A percentile compares a stretch with the other conserved stretches of the same genome.
Evolutionary conservation across 2,113 vertebrate species (phyloP).

Genomic region (Thryonomys swinderianus): DNA sequence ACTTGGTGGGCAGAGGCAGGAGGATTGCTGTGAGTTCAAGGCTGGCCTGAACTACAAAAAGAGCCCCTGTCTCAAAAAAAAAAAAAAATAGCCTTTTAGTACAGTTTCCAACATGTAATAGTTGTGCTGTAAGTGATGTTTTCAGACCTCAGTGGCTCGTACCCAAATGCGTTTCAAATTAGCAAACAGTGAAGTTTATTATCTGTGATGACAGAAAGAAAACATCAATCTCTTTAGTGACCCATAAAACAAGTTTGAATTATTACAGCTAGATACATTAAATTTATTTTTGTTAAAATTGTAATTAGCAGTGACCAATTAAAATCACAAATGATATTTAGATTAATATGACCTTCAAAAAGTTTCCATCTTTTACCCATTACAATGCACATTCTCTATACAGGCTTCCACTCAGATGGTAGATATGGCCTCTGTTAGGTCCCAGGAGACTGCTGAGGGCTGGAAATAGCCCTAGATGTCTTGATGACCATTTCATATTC

Average conservation of each 20-base stretch:
- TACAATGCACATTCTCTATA: background rate
- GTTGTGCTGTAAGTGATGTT: background rate
- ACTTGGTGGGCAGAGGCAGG: too few relatives aligned
- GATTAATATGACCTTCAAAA: background rate
- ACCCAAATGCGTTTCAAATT: background rate
- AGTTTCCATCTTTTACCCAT: background rate
- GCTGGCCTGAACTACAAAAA: too few relatives aligned
- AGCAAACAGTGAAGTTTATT: background rate
- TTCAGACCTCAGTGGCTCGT: background rate
- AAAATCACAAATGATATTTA: background rate
- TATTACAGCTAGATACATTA: conserved; percentile 14
- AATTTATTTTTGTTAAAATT: background rate
- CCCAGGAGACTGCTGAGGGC: background rate
- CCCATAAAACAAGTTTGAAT: conserved; percentile 8
- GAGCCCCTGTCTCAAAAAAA: too few relatives aligned
- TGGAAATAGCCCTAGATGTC: background rate
- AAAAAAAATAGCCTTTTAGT: background rate
- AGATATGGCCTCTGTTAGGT: background rate
- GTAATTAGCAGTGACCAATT: conserved; percentile 15
- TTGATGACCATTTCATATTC: background rate
- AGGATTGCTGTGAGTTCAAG: too few relatives aligned
- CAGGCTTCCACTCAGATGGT: background rate
- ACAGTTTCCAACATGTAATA: background rate
- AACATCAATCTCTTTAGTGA: background rate
- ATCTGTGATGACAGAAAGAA: background rate